Evolutionary conservation across 2,113 vertebrate genomes (phyloP).

Genomic region (Pelusios castaneus): DNA sequence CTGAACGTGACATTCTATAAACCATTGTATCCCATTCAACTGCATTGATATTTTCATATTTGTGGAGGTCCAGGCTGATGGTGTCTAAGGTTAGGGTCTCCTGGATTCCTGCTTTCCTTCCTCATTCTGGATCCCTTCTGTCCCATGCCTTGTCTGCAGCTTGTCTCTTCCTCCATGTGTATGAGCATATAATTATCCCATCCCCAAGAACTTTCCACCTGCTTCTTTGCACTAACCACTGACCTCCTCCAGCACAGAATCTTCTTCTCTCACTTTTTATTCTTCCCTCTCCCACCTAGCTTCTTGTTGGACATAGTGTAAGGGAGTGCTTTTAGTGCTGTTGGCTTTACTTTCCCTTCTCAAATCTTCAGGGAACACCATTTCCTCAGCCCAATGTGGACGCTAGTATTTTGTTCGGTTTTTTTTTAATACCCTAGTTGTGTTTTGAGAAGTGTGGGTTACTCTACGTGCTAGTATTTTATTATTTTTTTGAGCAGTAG

Average conservation of each 20-base stretch:
- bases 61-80: not conserved
- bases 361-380: not conserved
- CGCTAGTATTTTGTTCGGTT: not conserved
- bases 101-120: not conserved
- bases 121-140: not conserved
- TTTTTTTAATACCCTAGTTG: not conserved
- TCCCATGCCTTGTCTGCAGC: not conserved
- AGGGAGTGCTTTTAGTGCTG: not conserved
- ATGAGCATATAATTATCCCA: not conserved
- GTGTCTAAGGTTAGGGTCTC: not conserved
- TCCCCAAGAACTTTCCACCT: not conserved
- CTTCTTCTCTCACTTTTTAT: not conserved
- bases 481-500: not conserved
- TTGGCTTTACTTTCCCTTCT: not conserved
- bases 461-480: not conserved
- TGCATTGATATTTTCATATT: not conserved
- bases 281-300: not conserved
- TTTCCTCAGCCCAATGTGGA: accelerated
- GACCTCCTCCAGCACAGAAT: not conserved
- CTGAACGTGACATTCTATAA: not conserved
- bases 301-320: not conserved
- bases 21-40: not conserved
- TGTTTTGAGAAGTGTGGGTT: not conserved
- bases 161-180: not conserved
- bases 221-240: not conserved